phyloP scores from a whole-genome alignment of 2,797 vertebrate species.

The Phalanger gymnotis region DNA sequence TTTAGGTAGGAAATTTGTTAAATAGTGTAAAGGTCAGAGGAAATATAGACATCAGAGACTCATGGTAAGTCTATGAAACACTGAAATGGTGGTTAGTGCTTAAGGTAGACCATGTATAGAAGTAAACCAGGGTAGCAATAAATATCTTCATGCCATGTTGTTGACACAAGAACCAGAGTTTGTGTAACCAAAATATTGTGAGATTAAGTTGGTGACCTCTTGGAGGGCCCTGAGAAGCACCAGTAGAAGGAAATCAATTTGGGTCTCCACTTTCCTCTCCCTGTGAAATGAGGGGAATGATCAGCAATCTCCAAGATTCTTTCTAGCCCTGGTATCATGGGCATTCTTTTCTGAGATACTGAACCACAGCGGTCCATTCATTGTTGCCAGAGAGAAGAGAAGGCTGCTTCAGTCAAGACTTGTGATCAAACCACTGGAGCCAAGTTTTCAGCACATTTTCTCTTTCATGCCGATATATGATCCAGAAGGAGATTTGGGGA shows the following conservation, averaged over 20 bases:
- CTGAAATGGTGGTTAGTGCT: constrained; percentile 63
- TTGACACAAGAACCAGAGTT: constrained; percentile 52
- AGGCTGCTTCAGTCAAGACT: neutral
- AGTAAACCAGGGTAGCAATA: constrained; percentile 26
- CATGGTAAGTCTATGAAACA: constrained; percentile 23
- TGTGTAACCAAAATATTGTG: constrained; percentile 49
- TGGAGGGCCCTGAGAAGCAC: constrained; percentile 7
- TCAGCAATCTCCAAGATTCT: neutral
- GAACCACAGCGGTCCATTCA: neutral
- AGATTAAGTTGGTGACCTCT: constrained; percentile 22
- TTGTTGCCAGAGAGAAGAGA: neutral
- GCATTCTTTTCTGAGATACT: neutral
- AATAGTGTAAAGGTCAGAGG: constrained; percentile 68
- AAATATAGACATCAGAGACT: constrained; percentile 63
- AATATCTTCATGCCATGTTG: constrained; percentile 1
- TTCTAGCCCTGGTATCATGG: neutral
- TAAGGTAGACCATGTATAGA: constrained; percentile 38
- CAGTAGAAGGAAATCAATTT: neutral
- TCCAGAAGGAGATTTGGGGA: neutral
- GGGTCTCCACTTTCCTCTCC: neutral
- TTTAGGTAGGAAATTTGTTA: constrained; percentile 62
- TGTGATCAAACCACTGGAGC: neutral
- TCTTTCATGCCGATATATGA: neutral
- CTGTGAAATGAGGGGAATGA: neutral
- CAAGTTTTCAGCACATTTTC: constrained; percentile 13